Percentiles rank a stretch among this genome's conserved stretches.
These are phyloP conservation scores for Protaetia brevitarsis DNA, from an alignment of 1,140 invertebrate species.

Conservation along the genomic window DNA sequence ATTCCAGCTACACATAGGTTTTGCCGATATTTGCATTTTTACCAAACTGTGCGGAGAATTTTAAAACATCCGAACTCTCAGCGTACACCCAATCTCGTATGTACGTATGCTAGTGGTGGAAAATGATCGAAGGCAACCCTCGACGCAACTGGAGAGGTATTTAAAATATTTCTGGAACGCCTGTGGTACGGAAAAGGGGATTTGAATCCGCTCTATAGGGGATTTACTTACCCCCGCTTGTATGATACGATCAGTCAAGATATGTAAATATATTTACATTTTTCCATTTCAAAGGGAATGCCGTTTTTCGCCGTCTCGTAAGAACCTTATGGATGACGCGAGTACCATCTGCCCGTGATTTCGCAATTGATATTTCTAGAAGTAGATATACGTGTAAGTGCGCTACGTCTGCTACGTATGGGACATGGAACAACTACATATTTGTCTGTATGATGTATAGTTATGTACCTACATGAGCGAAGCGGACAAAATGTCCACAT, in stretches of 20 bases:
- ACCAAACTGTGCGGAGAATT: too few relatives aligned
- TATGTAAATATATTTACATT: not conserved
- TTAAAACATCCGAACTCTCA: too few relatives aligned
- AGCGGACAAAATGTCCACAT: not conserved
- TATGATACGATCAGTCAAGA: not conserved
- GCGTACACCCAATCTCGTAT: too few relatives aligned
- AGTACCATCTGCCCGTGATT: not conserved
- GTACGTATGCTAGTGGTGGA: too few relatives aligned
- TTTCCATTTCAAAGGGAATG: not conserved
- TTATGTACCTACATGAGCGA: not conserved
- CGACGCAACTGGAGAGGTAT: not conserved
- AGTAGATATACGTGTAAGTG: not conserved
- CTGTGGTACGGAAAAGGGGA: not conserved
- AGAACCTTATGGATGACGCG: not conserved
- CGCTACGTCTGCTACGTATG: too few relatives aligned
- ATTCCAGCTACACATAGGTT: too few relatives aligned
- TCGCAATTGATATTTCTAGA: not conserved
- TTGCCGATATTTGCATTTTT: too few relatives aligned
- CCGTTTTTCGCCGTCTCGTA: not conserved
- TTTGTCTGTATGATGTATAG: too few relatives aligned
- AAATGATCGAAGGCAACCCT: too few relatives aligned
- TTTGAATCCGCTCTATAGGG: not conserved
- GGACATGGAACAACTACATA: too few relatives aligned
- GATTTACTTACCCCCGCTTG: not conserved
- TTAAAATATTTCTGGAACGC: not conserved